Evolutionary conservation across 2,888 invertebrate species (phyloP), one percentile per base, ranked within the genome.

Genomic region (Athrips mouffetella): DNA sequence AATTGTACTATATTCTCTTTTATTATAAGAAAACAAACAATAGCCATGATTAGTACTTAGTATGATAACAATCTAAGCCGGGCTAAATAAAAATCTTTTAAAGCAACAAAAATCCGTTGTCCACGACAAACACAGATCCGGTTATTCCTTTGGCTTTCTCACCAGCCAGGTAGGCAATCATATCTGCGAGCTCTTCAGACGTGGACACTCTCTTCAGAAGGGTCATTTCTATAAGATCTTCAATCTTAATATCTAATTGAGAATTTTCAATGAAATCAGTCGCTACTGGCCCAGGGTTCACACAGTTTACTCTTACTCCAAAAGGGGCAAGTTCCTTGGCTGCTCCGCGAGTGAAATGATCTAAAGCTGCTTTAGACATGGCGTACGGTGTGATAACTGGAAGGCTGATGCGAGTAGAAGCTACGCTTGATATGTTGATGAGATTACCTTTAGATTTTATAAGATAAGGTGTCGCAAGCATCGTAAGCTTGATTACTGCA

Each of bases 361-460:
- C 94, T 10, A 94, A 62, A 2, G 92, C 93, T 27, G 93, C 87
- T 76, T 95, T 95, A 11, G 93, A 92, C 86, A 94, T 91, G 49
- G 84, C 81, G 66, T 94, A 95, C 0, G 58, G 2, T 13, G 57
- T 16, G 2, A 35, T 41, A 0, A n/a, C n/a, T n/a, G n/a, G n/a
- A n/a, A n/a, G n/a, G n/a, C n/a, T n/a, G n/a, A n/a, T n/a, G n/a
- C n/a, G n/a, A n/a, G n/a, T n/a, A n/a, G n/a, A n/a, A n/a, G n/a
- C n/a, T n/a, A n/a, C n/a, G n/a, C n/a, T n/a, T n/a, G n/a, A n/a
- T n/a, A n/a, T n/a, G n/a, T n/a, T n/a, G n/a, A n/a, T n/a, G n/a
- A n/a, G n/a, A n/a, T n/a, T n/a, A n/a, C n/a, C n/a, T n/a, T n/a
- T n/a, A n/a, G n/a, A n/a, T n/a, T n/a, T n/a, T n/a, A n/a, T n/a